Conservation (phyloP, 1,140 invertebrate species). For the Sarcophaga peregrina region DNA sequence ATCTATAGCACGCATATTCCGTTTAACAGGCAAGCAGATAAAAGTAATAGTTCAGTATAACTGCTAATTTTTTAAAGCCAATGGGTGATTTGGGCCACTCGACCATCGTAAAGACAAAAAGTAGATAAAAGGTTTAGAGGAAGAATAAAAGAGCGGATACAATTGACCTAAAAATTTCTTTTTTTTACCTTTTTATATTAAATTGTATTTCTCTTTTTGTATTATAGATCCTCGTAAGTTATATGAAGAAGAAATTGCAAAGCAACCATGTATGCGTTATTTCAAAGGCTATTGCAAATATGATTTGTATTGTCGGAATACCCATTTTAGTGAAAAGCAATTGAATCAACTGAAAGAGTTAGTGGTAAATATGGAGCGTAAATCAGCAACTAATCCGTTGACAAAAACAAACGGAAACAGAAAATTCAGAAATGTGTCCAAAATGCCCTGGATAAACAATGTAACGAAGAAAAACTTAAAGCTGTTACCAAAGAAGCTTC, state of each 20-base stretch:
- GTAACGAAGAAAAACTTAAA: neutral
- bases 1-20: no score
- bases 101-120: no score
- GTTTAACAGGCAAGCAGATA: no score
- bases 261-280: conserved; percentile 54
- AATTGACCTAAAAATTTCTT: no score
- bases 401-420: neutral
- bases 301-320: conserved; percentile 54
- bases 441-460: conserved; percentile 8
- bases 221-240: conserved; percentile 52
- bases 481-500: conserved; percentile 44
- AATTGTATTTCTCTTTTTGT: no score
- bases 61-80: no score
- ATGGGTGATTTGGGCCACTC: no score
- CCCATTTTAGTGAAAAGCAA: conserved; percentile 54
- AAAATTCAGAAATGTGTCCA: neutral
- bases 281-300: conserved; percentile 56
- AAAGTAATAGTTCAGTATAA: neutral
- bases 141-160: no score
- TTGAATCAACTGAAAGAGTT: conserved; percentile 53
- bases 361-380: conserved; percentile 28
- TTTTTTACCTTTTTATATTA: neutral
- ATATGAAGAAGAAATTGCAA: conserved; percentile 50
- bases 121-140: no score
- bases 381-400: no score